Base-by-base conservation (phyloP, 1,140 invertebrate species). In the Oncopeltus fasciatus region DNA sequence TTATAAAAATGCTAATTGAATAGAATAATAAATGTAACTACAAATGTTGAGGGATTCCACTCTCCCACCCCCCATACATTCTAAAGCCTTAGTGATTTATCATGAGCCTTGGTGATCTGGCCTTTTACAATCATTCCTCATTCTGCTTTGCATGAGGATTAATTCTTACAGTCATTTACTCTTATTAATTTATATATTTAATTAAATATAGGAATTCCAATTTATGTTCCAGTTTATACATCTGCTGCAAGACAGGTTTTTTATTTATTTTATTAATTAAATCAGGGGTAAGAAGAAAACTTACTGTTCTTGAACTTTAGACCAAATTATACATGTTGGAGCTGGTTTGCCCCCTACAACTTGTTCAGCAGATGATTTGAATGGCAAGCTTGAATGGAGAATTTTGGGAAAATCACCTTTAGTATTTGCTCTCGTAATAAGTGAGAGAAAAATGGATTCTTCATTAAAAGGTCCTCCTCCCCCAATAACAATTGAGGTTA, bases 401-500 rank as follows among this genome's bases (percentile, higher is more conserved):
- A 69, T 57, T 4, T 26, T 8, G 1, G 64, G 66, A 20, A 33
- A 26, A 20, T 20, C 33, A 31, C 29, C 24, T 59, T 31, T 26
- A 27, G 31, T n/a, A 4, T n/a, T 18, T 33, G 59, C 57, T 28
- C 68, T 38, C 26, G 61, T 21, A 5, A 65, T 21, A 2, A 66
- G 18, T 3, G 67, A 65, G 70, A 89, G 78, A 60, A 80, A 62
- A 69, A 93, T 75, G 1, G 83, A 76, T 31, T 78, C 74, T 29
- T 78, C 59, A 61, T 77, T 80, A 72, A 78, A 90, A 43, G 83
- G 83, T 65, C 80, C 79, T 20, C 80, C 83, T 18, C 76, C 79
- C 60, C 84, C 86, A 71, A 95, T 81, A 56, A 84, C 82, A 57
- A 92, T 79, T 29, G 80, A 79, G 51, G 75, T 72, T 2, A 96